phyloP scores from a whole-genome alignment of 2,797 vertebrate species.

The Iguana delicatissima region DNA sequence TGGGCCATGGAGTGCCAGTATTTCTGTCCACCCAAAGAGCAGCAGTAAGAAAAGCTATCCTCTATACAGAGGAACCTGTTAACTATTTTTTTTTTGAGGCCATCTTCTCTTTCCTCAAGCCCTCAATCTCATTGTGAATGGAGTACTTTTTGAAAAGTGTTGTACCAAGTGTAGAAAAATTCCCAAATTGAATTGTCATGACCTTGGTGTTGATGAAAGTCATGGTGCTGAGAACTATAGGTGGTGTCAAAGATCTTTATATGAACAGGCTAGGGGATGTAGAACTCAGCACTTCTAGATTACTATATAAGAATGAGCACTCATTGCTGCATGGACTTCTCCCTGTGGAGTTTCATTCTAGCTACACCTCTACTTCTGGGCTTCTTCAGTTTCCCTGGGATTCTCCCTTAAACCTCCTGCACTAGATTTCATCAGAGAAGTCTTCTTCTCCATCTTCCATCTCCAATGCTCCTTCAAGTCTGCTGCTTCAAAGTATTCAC shows the following conservation, averaged over 20 bases:
- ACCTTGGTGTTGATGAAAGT: not conserved
- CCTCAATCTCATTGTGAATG: not conserved
- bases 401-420: not conserved
- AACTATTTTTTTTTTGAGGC: not conserved
- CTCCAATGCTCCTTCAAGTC: not conserved
- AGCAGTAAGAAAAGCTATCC: not conserved
- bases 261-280: not conserved
- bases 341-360: not conserved
- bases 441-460: not conserved
- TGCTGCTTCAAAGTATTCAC: not conserved
- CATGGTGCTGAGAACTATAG: not conserved
- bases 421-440: not conserved
- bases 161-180: not conserved
- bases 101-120: not conserved
- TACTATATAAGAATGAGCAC: not conserved
- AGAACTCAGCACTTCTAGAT: not conserved
- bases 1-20: too few relatives aligned
- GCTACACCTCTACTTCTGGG: not conserved
- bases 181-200: not conserved
- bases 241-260: not conserved
- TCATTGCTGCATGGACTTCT: not conserved
- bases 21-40: not conserved
- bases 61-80: not conserved
- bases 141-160: not conserved
- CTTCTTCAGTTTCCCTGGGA: not conserved